Evolutionary conservation across 2,113 vertebrate species (phyloP), one percentile per base, ranked within the genome.

Genomic region (Podarcis cretensis): DNA sequence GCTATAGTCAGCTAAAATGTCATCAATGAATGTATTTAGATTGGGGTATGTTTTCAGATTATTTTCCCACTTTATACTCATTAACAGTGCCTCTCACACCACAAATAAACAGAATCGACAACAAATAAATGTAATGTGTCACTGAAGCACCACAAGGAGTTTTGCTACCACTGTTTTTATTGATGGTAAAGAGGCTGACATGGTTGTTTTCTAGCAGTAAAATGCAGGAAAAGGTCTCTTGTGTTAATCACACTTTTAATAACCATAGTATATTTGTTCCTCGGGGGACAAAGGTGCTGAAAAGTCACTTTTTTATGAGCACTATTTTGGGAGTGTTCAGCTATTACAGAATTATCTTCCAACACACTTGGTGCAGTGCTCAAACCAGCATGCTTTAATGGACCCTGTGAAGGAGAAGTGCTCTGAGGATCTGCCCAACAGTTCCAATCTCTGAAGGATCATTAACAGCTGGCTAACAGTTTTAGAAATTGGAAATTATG

Each of bases 401-500:
- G 48, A 25, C 1, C 54, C 16, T 63, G 35, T 74, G 32, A 5
- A 4, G 9, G 3, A 59, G 78, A 32, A 87, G 25, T 18, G 12
- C 54, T 81, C 32, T 74, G 69, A 87, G 48, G 74, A 83, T 23
- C 40, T 37, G 63, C 63, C n/a, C 69, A n/a, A 8, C 23, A 57
- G 73, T 13, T 78, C 14, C 9, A 21, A 54, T 27, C 88, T 92
- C 69, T 73, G 74, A 88, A 90, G 84, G 65, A 69, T 89, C 68
- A 71, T 92, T 85, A 92, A 66, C 68, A 81, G 65, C 43, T 90
- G 87, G 81, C 66, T 82, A 86, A 75, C 79, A 89, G 37, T 75
- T 94, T 90, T 89, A 83, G 86, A 89, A 90, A 92, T 93, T 75
- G 92, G 71, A 92, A 93, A 87, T 90, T 80, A 91, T 87, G 32